Conservation (phyloP, 2,797 vertebrate species). For the Mallotus villosus region DNA sequence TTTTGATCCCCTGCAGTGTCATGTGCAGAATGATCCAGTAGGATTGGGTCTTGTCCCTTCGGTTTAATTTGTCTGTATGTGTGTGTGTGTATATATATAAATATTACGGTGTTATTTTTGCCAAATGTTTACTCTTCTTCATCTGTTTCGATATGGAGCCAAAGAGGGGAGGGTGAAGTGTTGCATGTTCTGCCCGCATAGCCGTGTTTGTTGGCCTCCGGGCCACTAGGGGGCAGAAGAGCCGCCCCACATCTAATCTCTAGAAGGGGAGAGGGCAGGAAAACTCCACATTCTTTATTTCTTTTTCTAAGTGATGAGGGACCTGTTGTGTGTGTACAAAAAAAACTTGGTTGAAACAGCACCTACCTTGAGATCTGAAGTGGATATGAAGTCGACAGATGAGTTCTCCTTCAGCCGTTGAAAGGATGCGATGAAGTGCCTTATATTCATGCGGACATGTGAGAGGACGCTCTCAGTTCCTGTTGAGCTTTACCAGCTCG, state of each 20-base stretch:
- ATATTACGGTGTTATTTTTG: constrained; percentile 49
- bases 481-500: constrained; percentile 36
- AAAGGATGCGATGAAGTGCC: constrained; percentile 67
- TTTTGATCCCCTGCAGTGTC: constrained; percentile 33
- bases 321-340: background rate
- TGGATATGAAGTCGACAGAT: background rate
- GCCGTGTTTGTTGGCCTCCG: constrained; percentile 59
- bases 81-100: constrained; percentile 25
- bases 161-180: constrained; percentile 62
- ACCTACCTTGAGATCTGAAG: constrained; percentile 34
- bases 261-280: background rate
- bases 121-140: constrained; percentile 58
- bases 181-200: constrained; percentile 65
- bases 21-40: constrained; percentile 26
- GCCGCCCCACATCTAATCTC: constrained; percentile 21
- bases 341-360: too few relatives aligned
- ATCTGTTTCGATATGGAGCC: constrained; percentile 51
- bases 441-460: constrained; percentile 50
- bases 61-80: background rate
- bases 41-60: background rate
- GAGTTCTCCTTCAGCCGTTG: constrained; percentile 44
- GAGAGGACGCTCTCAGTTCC: constrained; percentile 36
- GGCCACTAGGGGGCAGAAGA: constrained; percentile 40
- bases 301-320: background rate
- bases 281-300: background rate